These are phyloP conservation scores for Drosophila trichaetosa DNA, from an alignment of 2,888 invertebrate species.

Conservation along the genomic window DNA sequence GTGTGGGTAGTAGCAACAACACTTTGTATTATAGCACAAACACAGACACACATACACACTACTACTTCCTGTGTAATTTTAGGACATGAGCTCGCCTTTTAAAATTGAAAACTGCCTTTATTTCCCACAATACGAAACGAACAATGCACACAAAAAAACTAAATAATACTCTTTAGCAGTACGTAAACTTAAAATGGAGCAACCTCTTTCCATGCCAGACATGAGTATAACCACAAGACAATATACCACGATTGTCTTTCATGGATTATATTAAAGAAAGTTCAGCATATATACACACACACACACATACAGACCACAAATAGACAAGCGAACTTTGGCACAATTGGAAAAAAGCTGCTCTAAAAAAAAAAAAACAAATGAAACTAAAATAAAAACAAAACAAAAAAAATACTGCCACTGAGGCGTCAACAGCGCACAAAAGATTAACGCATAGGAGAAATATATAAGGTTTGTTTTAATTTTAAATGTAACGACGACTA, in stretches of 20 bases:
- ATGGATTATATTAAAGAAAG: conserved; percentile 46
- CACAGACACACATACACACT: conserved; percentile 49
- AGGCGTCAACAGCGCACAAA: conserved; percentile 76
- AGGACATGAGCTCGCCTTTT: conserved; percentile 60
- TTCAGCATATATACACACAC: conserved; percentile 36
- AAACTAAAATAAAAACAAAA: conserved; percentile 9
- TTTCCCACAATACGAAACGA: conserved; percentile 56
- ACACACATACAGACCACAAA: conserved; percentile 36
- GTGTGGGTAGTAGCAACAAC: conserved; percentile 73
- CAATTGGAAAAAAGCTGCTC: conserved; percentile 22
- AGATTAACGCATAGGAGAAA: conserved; percentile 62
- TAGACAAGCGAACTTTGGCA: conserved; percentile 10
- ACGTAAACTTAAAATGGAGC: conserved; percentile 31
- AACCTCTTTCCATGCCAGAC: conserved; percentile 12
- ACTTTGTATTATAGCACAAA: conserved; percentile 78
- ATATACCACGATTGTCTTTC: conserved; percentile 68
- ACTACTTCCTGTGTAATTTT: conserved; percentile 70
- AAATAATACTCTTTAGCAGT: conserved; percentile 70
- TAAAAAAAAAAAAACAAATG: conserved; percentile 22
- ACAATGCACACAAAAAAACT: conserved; percentile 63
- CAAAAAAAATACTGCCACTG: conserved; percentile 63
- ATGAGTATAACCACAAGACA: conserved; percentile 61
- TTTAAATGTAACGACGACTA: conserved; percentile 82
- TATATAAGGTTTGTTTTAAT: conserved; percentile 73
- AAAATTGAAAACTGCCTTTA: conserved; percentile 75